Base-by-base conservation (phyloP, 64 coral and sea anemone genomes). In the Montipora sp. region DNA sequence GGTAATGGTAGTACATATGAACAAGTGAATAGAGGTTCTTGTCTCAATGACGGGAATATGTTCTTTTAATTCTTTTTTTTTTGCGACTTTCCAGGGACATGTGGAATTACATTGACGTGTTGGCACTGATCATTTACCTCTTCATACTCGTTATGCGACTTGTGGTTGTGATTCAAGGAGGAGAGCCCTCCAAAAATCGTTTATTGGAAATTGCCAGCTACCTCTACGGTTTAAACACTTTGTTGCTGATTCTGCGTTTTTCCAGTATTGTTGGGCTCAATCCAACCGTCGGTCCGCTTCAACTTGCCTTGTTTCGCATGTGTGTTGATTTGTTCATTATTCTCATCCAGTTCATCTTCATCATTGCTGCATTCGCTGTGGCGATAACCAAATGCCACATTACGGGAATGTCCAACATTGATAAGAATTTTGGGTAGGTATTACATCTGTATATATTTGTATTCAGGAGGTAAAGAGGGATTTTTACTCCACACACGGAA, bases 301-400 rank as follows among this genome's bases (percentile, higher is more conserved):
- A 92, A 21, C 19, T 92, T 66, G 90, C 90, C 9, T 72, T 92
- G 51, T 75, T 85, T 19, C 80, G 69, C n/a, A 92, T 92, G 66
- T 9, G 84, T 16, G 47, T 72, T 66, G 90, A 92, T 27, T 13
- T 92, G 50, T 4, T 47, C 2, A 77, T 59, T 5, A 85, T 92
- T 19, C 58, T 92, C 16, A 24, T 81, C 46, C 90, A 92, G 7
- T 92, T 92, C 74, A 48, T 16, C 5, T 79, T 83, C n/a, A 23
- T 83, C 1, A 76, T 92, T n/a, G 8, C 18, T 0, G 90, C 90
- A 47, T 92, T 92, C 53, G 75, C 90, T 19, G 9, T 92, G 66
- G 90, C 80, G 24, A 59, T 84, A 1, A 75, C 90, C 5, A 92
- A 84, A 69, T 47, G 49, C 23, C 59, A 63, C 4, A 5, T 23